Evolutionary conservation across 2,113 vertebrate genomes (phyloP).

Genomic region (Caranx ignobilis): DNA sequence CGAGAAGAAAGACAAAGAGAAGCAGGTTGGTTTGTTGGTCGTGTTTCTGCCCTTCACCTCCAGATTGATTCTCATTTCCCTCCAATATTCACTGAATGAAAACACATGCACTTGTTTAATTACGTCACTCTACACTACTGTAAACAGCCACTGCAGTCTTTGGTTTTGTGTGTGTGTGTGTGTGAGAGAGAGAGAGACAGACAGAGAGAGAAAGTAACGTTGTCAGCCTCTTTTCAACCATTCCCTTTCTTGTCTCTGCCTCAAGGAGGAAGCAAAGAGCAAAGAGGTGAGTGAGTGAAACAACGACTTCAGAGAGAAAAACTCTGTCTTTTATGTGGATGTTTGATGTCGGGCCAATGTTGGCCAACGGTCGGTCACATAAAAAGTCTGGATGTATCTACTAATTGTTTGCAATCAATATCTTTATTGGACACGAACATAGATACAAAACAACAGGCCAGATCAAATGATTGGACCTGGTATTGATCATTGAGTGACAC

Average conservation of each 20-base stretch:
- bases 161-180: background rate
- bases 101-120: background rate
- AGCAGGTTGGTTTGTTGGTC: slow-evolving; percentile 74
- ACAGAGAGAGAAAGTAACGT: background rate
- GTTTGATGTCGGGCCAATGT: no score
- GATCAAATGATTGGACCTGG: no score
- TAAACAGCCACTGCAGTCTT: background rate
- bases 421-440: no score
- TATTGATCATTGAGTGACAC: no score
- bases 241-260: slow-evolving; percentile 30
- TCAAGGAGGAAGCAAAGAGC: slow-evolving; percentile 65
- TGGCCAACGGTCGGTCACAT: no score
- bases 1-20: slow-evolving; percentile 80
- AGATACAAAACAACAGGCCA: no score
- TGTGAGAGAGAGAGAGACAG: no score
- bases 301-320: background rate
- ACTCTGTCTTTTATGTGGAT: no score
- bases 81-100: background rate
- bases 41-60: background rate
- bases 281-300: slow-evolving; percentile 74
- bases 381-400: no score
- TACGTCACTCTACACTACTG: background rate
- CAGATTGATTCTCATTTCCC: background rate
- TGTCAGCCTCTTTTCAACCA: slow-evolving; percentile 6
- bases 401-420: no score